phyloP scores from a whole-genome alignment of 2,797 vertebrate species.

The Arrhamphus sclerolepis region DNA sequence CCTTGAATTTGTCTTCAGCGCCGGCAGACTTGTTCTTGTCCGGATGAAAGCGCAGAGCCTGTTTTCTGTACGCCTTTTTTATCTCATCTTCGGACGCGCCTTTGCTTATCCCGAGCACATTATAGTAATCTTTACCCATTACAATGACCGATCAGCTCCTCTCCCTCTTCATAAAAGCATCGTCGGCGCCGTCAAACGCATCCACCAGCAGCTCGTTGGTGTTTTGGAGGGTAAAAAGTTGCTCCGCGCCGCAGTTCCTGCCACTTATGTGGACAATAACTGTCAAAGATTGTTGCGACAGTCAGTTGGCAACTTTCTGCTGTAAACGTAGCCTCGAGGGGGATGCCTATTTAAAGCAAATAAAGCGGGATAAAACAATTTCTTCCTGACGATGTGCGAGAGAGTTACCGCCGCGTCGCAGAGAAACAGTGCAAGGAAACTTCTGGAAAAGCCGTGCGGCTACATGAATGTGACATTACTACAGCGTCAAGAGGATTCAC shows the following conservation, averaged over 20 bases:
- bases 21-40: constrained; percentile 97
- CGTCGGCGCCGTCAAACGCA: neutral
- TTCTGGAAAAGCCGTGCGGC: constrained; percentile 72
- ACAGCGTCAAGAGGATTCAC: constrained; percentile 31
- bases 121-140: constrained; percentile 99
- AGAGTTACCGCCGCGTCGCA: neutral
- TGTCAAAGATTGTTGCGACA: constrained; percentile 19
- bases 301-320: neutral
- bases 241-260: constrained; percentile 20
- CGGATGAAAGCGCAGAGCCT: constrained; percentile 94
- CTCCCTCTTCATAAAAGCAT: constrained; percentile 42
- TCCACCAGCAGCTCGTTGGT: constrained; percentile 31
- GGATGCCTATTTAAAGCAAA: neutral
- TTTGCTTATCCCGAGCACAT: constrained; percentile 91
- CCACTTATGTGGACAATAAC: constrained; percentile 25
- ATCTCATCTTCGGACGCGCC: constrained; percentile 94
- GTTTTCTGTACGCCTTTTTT: constrained; percentile 97
- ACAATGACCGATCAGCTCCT: constrained; percentile 34
- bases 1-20: constrained; percentile 97
- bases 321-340: neutral
- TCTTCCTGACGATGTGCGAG: neutral
- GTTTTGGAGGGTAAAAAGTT: neutral
- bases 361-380: neutral
- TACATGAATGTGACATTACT: constrained; percentile 36
- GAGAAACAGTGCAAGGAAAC: constrained; percentile 62